Percentiles rank a stretch among this genome's conserved stretches.
Evolutionary conservation across 1,140 invertebrate species (phyloP).

Genomic region (Rhyacophila brunnea): DNA sequence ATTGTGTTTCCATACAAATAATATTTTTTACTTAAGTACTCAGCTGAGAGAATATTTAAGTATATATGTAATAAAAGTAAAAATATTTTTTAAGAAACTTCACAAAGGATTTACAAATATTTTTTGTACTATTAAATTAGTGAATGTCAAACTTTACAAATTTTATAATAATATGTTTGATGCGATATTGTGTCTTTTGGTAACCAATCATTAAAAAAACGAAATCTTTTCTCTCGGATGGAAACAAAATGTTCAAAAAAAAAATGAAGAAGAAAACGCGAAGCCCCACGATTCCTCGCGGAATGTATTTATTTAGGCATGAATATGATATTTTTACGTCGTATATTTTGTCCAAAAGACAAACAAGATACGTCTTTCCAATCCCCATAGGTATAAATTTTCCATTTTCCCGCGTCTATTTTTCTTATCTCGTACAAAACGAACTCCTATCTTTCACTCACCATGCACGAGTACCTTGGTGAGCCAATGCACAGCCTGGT

Average conservation of each 20-base stretch:
- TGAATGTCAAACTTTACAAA: no score
- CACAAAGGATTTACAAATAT: no score
- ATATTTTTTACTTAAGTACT: no score
- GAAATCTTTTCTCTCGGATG: no score
- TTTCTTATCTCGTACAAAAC: constrained; percentile 33
- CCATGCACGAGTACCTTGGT: constrained; percentile 7
- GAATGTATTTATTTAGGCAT: constrained; percentile 35
- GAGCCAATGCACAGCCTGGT: constrained; percentile 7
- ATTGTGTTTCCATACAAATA: no score
- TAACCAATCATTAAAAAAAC: no score
- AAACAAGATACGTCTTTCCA: constrained; percentile 36
- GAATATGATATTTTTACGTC: constrained; percentile 36
- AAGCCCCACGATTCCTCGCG: constrained; percentile 18
- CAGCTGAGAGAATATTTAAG: no score
- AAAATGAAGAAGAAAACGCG: constrained; percentile 5
- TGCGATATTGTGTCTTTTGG: no score
- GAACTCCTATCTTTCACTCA: constrained; percentile 34
- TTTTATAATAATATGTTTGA: no score
- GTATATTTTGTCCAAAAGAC: constrained; percentile 37
- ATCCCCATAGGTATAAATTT: constrained; percentile 37
- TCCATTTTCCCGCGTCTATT: constrained; percentile 36
- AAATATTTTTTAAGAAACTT: no score
- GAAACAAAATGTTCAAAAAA: neutral
- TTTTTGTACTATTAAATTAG: no score
- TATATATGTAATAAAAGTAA: no score